These are phyloP conservation scores for Ceratothoa steindachneri DNA, from an alignment of 2,888 invertebrate genomes.

Conservation along the genomic window DNA sequence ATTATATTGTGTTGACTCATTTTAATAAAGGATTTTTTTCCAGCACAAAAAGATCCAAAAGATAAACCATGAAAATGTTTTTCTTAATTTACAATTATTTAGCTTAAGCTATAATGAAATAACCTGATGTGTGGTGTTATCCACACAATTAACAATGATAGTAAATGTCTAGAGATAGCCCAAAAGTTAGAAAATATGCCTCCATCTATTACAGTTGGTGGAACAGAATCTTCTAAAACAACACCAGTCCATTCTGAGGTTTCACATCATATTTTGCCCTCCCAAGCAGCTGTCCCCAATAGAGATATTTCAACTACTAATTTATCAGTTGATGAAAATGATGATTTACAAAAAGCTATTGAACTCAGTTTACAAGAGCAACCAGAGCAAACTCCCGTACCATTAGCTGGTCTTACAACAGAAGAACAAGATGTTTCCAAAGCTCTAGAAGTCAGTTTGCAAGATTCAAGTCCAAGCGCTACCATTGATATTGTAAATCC, in stretches of 20 bases:
- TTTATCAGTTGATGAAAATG: constrained; percentile 32
- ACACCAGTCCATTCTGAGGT: constrained; percentile 24
- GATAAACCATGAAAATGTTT: too few relatives aligned
- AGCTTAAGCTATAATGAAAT: too few relatives aligned
- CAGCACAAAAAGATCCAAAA: too few relatives aligned
- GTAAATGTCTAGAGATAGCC: constrained; percentile 30
- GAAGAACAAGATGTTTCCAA: constrained; percentile 49
- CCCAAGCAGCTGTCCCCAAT: constrained; percentile 20
- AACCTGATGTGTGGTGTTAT: constrained; percentile 40
- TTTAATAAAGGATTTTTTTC: too few relatives aligned
- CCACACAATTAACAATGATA: constrained; percentile 31
- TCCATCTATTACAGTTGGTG: constrained; percentile 36
- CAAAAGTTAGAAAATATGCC: constrained; percentile 36
- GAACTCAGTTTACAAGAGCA: constrained; percentile 54
- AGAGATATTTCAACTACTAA: constrained; percentile 40
- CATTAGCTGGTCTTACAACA: constrained; percentile 25
- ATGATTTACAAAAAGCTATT: constrained; percentile 55
- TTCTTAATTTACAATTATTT: too few relatives aligned
- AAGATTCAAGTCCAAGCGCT: constrained; percentile 53
- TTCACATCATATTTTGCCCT: constrained; percentile 8
- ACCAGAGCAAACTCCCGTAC: constrained; percentile 52
- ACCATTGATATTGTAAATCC: constrained; percentile 55
- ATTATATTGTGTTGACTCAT: too few relatives aligned
- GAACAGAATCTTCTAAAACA: constrained; percentile 36
- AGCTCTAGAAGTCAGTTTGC: constrained; percentile 55